Conservation (phyloP, 2,113 vertebrate species). For the Mus pahari region DNA sequence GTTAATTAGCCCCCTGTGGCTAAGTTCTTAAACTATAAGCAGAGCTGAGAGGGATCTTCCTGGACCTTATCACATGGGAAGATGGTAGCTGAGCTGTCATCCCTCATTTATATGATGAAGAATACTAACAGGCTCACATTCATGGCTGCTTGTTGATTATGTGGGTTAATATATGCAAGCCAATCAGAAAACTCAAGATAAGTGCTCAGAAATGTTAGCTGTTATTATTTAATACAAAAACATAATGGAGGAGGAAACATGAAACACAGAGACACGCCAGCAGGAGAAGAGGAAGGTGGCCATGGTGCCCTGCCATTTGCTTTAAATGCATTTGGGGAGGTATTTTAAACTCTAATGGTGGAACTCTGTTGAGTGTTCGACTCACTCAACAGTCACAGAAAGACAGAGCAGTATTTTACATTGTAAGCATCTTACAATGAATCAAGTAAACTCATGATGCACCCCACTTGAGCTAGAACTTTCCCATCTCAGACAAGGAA, state of each 20-base stretch:
- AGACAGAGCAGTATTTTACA: constrained; percentile 30
- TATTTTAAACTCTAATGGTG: constrained; percentile 36
- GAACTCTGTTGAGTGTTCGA: constrained; percentile 8
- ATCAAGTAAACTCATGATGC: not conserved
- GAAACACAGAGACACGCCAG: not conserved
- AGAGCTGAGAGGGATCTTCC: not conserved
- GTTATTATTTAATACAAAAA: constrained; percentile 24
- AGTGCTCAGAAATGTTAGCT: not conserved
- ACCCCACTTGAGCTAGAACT: not conserved
- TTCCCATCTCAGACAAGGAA: not conserved
- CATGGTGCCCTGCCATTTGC: not conserved
- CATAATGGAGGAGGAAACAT: not conserved
- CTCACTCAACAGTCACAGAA: constrained; percentile 41
- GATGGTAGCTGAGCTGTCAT: not conserved
- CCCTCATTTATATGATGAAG: not conserved
- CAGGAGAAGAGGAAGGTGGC: not conserved
- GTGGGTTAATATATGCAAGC: constrained; percentile 1
- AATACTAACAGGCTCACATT: not conserved
- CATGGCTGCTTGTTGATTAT: not conserved
- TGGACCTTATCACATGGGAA: not conserved
- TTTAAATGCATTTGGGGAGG: not conserved
- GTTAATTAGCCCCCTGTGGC: not conserved
- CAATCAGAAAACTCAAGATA: not conserved
- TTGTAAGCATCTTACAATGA: not conserved
- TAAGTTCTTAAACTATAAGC: not conserved